These are phyloP conservation scores for Deilephila elpenor DNA, from an alignment of 2,888 invertebrate species.

Conservation along the genomic window DNA sequence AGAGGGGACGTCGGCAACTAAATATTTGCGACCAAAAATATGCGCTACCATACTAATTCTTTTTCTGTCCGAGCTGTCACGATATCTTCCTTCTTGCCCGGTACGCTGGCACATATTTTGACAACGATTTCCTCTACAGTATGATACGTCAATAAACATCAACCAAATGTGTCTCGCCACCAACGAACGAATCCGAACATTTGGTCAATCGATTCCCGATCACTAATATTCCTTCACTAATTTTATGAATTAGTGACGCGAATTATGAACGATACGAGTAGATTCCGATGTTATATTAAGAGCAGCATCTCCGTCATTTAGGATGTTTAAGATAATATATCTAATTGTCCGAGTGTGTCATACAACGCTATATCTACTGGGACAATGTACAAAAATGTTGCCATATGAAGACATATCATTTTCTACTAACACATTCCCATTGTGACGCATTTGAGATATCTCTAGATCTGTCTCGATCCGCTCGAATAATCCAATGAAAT, in stretches of 20 bases:
- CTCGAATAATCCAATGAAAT: slow-evolving; percentile 32
- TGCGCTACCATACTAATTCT: too few relatives aligned
- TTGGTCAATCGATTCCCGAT: too few relatives aligned
- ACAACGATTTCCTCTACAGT: too few relatives aligned
- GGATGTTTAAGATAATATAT: not conserved
- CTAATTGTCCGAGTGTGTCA: slow-evolving; percentile 19
- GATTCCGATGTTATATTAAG: not conserved
- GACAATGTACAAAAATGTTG: slow-evolving; percentile 66
- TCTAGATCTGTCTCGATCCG: slow-evolving; percentile 17
- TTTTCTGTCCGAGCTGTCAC: too few relatives aligned
- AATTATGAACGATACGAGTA: not conserved
- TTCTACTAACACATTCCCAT: slow-evolving; percentile 73
- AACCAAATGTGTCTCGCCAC: too few relatives aligned
- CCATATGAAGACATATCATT: slow-evolving; percentile 80
- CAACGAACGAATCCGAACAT: too few relatives aligned
- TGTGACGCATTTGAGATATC: slow-evolving; percentile 41
- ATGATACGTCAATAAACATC: too few relatives aligned
- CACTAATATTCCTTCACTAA: slow-evolving; percentile 42
- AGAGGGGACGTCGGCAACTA: too few relatives aligned
- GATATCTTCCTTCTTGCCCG: too few relatives aligned
- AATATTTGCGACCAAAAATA: too few relatives aligned
- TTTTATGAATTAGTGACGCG: slow-evolving; percentile 10
- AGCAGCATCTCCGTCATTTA: not conserved
- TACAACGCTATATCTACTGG: slow-evolving; percentile 24
- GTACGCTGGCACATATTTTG: too few relatives aligned